Percentiles rank a stretch among this genome's conserved stretches.
Conservation (phyloP, 2,113 vertebrate species). For the Rhabdomys dilectus region DNA sequence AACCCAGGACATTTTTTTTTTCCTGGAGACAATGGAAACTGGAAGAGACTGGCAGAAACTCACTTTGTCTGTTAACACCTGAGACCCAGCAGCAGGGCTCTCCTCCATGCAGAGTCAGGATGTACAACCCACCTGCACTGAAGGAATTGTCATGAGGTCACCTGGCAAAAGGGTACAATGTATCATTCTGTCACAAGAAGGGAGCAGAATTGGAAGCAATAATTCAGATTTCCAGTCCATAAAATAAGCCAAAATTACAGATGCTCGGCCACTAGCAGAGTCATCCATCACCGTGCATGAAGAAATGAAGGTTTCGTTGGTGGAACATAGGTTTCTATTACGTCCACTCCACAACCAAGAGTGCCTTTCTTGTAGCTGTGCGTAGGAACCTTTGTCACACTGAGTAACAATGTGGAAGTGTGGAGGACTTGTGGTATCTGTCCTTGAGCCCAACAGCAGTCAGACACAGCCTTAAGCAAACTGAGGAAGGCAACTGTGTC, state of each 20-base stretch:
- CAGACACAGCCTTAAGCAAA: background rate
- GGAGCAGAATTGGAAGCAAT: background rate
- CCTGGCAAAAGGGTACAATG: background rate
- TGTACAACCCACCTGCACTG: accelerated
- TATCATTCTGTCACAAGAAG: background rate
- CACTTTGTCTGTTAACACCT: background rate
- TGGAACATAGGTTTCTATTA: background rate
- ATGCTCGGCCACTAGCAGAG: background rate
- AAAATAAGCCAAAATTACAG: background rate
- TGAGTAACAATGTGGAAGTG: background rate
- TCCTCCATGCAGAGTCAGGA: background rate
- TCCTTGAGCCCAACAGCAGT: background rate
- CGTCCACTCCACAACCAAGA: background rate
- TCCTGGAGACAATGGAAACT: background rate
- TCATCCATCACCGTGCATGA: background rate
- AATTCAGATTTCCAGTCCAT: background rate
- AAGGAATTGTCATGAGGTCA: background rate
- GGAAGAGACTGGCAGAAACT: background rate
- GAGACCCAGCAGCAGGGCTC: background rate
- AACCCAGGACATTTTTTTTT: background rate
- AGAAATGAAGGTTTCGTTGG: background rate
- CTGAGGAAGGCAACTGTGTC: background rate
- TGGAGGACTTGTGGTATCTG: background rate
- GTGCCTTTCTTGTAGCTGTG: background rate
- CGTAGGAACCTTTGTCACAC: background rate